These are phyloP conservation scores for Ambastaia sidthimunki DNA, from an alignment of 2,797 vertebrate genomes.

Conservation along the genomic window DNA sequence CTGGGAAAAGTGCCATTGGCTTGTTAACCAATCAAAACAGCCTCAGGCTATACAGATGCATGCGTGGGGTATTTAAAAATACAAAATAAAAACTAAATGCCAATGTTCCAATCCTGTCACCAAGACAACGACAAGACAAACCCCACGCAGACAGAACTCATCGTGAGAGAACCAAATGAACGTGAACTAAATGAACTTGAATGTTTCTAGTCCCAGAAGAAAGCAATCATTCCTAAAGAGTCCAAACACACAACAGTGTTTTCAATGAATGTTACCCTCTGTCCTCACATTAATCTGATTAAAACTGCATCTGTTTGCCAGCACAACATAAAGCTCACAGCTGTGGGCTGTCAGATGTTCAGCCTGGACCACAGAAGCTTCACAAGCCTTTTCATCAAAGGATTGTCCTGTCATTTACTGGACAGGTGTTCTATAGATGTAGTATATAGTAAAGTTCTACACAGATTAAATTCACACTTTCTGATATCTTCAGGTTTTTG, in stretches of 20 bases:
- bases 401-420: no score
- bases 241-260: no score
- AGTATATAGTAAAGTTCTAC: no score
- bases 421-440: no score
- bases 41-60: neutral
- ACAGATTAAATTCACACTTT: no score
- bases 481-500: no score
- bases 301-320: neutral
- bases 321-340: conserved; percentile 2
- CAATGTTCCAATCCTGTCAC: conserved; percentile 26
- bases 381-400: no score
- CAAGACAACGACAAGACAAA: conserved; percentile 31
- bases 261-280: neutral
- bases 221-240: no score
- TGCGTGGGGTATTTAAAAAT: neutral
- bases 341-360: conserved; percentile 5
- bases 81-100: conserved; percentile 6
- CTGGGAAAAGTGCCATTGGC: no score
- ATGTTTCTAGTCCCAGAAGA: no score
- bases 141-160: conserved; percentile 32
- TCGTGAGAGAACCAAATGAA: no score
- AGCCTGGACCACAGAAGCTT: neutral
- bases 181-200: neutral
- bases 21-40: no score
- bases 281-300: neutral